Percentiles rank a stretch among this genome's conserved stretches.
These are phyloP conservation scores for Poecile montanus DNA, from an alignment of 2,797 vertebrate genomes.

Conservation along the genomic window DNA sequence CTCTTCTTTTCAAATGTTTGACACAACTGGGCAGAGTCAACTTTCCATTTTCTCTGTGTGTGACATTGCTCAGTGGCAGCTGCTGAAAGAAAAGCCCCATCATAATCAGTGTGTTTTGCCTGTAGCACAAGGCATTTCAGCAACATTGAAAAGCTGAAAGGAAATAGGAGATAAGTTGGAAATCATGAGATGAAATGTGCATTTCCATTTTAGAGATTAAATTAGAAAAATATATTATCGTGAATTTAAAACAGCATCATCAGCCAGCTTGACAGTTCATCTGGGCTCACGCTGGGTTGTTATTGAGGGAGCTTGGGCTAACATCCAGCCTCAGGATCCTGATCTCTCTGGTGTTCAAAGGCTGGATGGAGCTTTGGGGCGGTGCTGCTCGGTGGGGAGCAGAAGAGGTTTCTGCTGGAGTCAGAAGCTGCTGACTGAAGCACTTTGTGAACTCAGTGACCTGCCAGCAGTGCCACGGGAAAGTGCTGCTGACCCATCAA, in stretches of 20 bases:
- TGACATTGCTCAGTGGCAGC: slow-evolving; percentile 63
- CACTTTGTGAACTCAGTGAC: neutral
- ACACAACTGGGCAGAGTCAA: slow-evolving; percentile 56
- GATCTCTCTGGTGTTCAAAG: neutral
- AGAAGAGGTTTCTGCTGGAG: neutral
- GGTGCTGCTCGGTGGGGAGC: neutral
- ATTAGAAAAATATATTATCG: slow-evolving; percentile 63
- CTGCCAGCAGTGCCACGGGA: neutral
- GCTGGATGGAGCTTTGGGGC: slow-evolving; percentile 2
- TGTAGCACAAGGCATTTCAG: slow-evolving; percentile 70
- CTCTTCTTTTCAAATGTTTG: slow-evolving; percentile 16
- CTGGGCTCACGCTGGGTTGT: neutral
- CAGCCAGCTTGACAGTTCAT: slow-evolving; percentile 64
- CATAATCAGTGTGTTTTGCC: slow-evolving; percentile 70
- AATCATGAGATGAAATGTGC: slow-evolving; percentile 56
- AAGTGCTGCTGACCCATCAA: neutral
- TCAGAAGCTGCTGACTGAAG: neutral
- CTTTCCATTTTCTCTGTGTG: slow-evolving; percentile 39
- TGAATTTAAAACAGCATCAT: slow-evolving; percentile 64
- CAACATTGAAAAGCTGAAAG: slow-evolving; percentile 67
- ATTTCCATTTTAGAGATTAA: slow-evolving; percentile 65
- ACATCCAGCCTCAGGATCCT: slow-evolving; percentile 8
- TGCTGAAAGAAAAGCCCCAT: slow-evolving; percentile 58
- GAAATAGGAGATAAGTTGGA: slow-evolving; percentile 64
- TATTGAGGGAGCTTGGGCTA: slow-evolving; percentile 17